Percentiles rank a stretch among this genome's conserved stretches.
phyloP scores from a whole-genome alignment of 2,888 invertebrate genomes.

The Atethmia centrago region DNA sequence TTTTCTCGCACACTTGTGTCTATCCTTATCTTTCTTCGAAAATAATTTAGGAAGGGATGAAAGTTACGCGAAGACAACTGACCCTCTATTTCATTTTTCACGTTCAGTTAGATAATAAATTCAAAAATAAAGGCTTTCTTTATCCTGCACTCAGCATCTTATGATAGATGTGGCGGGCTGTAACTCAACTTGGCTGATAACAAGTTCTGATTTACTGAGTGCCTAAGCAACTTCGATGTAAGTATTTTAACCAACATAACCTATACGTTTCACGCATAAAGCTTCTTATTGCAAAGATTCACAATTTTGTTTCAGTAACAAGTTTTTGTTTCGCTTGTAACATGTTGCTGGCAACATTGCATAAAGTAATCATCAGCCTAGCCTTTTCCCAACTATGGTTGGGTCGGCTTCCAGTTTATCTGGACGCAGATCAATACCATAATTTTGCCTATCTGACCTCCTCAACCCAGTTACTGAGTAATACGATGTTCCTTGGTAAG shows the following conservation, averaged over 20 bases:
- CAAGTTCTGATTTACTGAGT: neutral
- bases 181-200: neutral
- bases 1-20: neutral
- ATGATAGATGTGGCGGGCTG: neutral
- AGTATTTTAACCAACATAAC: neutral
- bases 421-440: neutral
- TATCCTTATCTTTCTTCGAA: no score
- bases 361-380: neutral
- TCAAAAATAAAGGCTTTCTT: neutral
- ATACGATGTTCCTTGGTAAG: neutral
- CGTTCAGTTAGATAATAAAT: slow-evolving; percentile 1
- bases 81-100: neutral
- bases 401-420: neutral
- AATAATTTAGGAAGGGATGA: no score
- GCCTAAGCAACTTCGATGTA: neutral
- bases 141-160: neutral
- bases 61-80: neutral
- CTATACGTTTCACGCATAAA: neutral
- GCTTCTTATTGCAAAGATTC: neutral
- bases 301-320: neutral
- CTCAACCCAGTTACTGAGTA: neutral
- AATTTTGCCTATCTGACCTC: neutral
- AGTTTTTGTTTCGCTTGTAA: neutral
- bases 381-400: neutral
- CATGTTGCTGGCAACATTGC: neutral